phyloP scores from a whole-genome alignment of 1,140 invertebrate genomes.

The Chelonus insularis region DNA sequence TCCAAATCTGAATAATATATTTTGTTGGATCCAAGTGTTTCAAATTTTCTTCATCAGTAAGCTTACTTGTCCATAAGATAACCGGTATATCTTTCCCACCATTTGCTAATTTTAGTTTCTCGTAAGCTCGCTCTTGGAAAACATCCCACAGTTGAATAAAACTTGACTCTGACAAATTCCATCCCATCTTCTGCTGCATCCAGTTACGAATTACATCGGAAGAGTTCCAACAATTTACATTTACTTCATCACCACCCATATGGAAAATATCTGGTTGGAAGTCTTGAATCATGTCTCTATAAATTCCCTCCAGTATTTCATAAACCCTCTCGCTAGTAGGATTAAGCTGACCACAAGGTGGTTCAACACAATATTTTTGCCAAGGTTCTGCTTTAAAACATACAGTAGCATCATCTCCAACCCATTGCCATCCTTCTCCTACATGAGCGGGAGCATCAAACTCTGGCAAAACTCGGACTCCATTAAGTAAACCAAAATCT shows the following conservation, averaged over 20 bases:
- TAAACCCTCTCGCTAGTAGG: slow-evolving; percentile 76
- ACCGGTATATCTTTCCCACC: slow-evolving; percentile 64
- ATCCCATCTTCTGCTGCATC: slow-evolving; percentile 67
- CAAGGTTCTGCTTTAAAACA: slow-evolving; percentile 74
- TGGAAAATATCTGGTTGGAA: slow-evolving; percentile 81
- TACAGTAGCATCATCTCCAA: slow-evolving; percentile 52
- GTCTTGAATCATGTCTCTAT: slow-evolving; percentile 67
- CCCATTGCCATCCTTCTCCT: slow-evolving; percentile 84
- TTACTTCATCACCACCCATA: slow-evolving; percentile 87
- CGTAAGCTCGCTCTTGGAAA: slow-evolving; percentile 71
- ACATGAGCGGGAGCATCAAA: slow-evolving; percentile 88
- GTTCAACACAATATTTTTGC: slow-evolving; percentile 77
- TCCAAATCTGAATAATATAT: slow-evolving; percentile 87
- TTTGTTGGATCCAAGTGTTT: slow-evolving; percentile 70
- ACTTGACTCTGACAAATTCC: slow-evolving; percentile 63
- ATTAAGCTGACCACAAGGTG: slow-evolving; percentile 85
- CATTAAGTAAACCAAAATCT: slow-evolving; percentile 71
- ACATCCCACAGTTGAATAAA: slow-evolving; percentile 77
- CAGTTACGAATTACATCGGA: slow-evolving; percentile 68
- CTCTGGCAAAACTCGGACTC: slow-evolving; percentile 79
- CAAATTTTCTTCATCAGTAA: slow-evolving; percentile 70
- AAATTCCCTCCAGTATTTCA: slow-evolving; percentile 72
- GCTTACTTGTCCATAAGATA: slow-evolving; percentile 81
- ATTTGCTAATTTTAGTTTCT: slow-evolving; percentile 57
- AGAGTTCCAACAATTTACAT: slow-evolving; percentile 76